Evolutionary conservation across 2,797 vertebrate genomes (phyloP).

Genomic region (Artibeus jamaicensis): DNA sequence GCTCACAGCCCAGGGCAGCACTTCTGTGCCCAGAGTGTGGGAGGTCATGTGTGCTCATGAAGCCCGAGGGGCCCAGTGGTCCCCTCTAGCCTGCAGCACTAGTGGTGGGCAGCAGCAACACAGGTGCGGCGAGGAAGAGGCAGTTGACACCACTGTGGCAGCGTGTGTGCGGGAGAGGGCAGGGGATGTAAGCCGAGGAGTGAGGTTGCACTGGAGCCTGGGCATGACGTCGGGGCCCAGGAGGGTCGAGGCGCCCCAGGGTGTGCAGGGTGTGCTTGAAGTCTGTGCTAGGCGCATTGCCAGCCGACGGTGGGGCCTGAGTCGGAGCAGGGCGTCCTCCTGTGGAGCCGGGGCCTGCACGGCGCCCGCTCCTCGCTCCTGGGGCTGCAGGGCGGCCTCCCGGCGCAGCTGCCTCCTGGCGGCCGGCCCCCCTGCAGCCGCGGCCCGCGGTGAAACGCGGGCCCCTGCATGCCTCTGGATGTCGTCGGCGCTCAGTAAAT

Average conservation of each 20-base stretch:
- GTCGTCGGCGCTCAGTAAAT: constrained; percentile 20
- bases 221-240: accelerated
- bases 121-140: neutral
- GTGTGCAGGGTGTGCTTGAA: too few species aligned
- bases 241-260: accelerated
- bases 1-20: too few species aligned
- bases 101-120: too few species aligned
- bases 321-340: accelerated
- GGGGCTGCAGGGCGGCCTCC: too few species aligned
- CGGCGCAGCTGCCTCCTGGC: too few species aligned
- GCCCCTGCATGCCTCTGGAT: neutral
- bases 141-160: neutral
- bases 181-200: accelerated
- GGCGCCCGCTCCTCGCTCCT: too few species aligned
- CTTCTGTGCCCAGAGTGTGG: neutral
- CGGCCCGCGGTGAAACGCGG: too few species aligned
- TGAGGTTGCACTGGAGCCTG: neutral
- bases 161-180: accelerated
- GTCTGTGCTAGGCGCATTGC: accelerated
- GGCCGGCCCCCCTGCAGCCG: too few species aligned
- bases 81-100: neutral
- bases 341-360: neutral
- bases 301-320: neutral
- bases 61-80: neutral
- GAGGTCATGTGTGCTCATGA: accelerated